A percentile compares a stretch with the other conserved stretches of the same genome.
Evolutionary conservation across 1,140 invertebrate species (phyloP).

Genomic region (Drosophila jambulina): DNA sequence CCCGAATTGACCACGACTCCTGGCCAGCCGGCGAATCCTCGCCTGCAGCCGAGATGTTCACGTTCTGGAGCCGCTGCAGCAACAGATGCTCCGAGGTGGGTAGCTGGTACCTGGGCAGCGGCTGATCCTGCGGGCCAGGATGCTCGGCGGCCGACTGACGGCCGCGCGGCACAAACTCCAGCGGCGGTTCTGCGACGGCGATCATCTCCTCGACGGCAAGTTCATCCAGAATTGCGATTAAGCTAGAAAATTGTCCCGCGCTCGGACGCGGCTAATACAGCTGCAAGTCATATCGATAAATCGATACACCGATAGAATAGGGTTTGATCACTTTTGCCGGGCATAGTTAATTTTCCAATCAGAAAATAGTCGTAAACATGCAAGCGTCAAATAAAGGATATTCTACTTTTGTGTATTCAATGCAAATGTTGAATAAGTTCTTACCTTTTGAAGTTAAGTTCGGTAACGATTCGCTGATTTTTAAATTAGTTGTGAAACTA

Average conservation of each 20-base stretch:
- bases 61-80: constrained; percentile 90
- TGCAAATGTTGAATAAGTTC: no score
- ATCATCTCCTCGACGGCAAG: constrained; percentile 75
- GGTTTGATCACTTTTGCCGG: neutral
- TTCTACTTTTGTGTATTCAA: no score
- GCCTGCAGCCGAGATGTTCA: constrained; percentile 87
- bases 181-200: constrained; percentile 77
- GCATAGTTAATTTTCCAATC: neutral
- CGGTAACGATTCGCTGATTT: no score
- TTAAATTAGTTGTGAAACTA: no score
- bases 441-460: no score
- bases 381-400: no score
- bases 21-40: constrained; percentile 85
- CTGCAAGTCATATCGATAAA: constrained; percentile 25
- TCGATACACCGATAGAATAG: neutral
- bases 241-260: constrained; percentile 25
- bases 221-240: constrained; percentile 75
- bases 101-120: constrained; percentile 72
- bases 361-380: neutral
- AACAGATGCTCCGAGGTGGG: constrained; percentile 87
- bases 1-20: constrained; percentile 90
- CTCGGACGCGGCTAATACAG: constrained; percentile 43
- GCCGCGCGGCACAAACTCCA: constrained; percentile 95
- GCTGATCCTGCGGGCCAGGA: constrained; percentile 87
- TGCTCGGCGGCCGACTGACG: constrained; percentile 92